A percentile compares a stretch with the other conserved stretches of the same genome.
Evolutionary conservation across 2,888 invertebrate species (phyloP).

Genomic region (Sceliomorpha sp.): DNA sequence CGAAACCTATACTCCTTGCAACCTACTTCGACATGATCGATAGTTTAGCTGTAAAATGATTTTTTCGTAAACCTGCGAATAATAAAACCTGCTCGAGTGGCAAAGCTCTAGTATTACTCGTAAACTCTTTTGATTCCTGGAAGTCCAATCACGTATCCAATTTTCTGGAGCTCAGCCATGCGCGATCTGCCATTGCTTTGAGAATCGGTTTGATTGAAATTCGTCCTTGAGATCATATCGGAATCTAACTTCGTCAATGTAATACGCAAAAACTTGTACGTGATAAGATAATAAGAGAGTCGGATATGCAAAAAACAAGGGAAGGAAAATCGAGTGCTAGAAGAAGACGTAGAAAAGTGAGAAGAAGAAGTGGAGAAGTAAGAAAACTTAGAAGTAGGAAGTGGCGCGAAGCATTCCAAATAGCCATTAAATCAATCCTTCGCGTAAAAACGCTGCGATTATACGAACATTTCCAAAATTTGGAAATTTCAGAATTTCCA

Average conservation of each 20-base stretch:
- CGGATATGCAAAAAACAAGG: not conserved
- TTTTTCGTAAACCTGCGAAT: conserved; percentile 36
- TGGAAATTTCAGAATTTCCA: too few relatives aligned
- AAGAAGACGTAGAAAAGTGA: too few relatives aligned
- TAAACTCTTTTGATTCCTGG: conserved; percentile 67
- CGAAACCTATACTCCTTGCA: conserved; percentile 17
- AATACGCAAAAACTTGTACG: conserved; percentile 15
- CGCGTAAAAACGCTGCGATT: too few relatives aligned
- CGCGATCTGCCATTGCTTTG: conserved; percentile 70
- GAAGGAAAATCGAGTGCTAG: too few relatives aligned
- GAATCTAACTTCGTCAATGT: conserved; percentile 25
- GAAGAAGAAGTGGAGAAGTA: too few relatives aligned
- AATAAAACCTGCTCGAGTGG: conserved; percentile 49
- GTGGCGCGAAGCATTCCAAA: too few relatives aligned
- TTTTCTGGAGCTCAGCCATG: conserved; percentile 75
- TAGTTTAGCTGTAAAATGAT: conserved; percentile 24
- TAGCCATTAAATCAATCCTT: too few relatives aligned
- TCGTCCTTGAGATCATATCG: conserved; percentile 43
- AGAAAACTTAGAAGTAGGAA: too few relatives aligned
- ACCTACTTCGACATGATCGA: conserved; percentile 16
- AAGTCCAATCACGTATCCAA: conserved; percentile 78
- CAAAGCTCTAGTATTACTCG: conserved; percentile 64
- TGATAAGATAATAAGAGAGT: conserved; percentile 22
- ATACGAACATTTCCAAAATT: too few relatives aligned
- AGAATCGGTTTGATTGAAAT: conserved; percentile 68